Evolutionary conservation across 1,140 invertebrate species (phyloP).

Genomic region (Nasonia giraulti): DNA sequence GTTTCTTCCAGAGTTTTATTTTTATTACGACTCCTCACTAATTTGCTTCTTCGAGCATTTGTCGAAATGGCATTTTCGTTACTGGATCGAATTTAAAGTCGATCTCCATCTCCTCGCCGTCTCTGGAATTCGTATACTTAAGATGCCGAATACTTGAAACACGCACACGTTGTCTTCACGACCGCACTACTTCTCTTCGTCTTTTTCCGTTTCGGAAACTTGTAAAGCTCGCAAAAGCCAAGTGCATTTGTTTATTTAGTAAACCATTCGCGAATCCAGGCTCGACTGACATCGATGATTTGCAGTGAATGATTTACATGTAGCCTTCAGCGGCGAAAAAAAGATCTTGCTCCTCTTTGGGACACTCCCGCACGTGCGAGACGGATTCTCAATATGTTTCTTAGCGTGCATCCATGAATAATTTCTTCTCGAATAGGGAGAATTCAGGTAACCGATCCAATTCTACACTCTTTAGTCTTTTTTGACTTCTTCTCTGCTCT

Average conservation of each 20-base stretch:
- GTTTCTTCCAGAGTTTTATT: neutral
- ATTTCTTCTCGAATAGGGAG: neutral
- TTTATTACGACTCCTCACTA: neutral
- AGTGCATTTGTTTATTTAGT: constrained; percentile 23
- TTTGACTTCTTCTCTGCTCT: neutral
- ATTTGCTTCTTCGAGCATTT: neutral
- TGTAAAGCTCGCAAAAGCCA: neutral
- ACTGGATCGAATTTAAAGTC: constrained; percentile 22
- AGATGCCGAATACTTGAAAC: constrained; percentile 21
- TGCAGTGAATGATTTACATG: constrained; percentile 22
- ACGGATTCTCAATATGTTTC: constrained; percentile 3
- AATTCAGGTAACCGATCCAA: neutral
- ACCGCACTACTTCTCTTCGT: neutral
- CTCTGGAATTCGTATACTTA: constrained; percentile 30
- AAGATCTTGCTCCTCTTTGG: neutral
- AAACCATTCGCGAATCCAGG: constrained; percentile 8
- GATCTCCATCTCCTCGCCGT: neutral
- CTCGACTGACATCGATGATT: constrained; percentile 30
- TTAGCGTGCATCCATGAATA: neutral
- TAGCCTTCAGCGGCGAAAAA: neutral
- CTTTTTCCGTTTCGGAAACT: neutral
- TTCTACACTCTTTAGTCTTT: neutral
- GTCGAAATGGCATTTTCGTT: neutral
- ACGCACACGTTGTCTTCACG: neutral
- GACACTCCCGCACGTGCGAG: neutral